Base-by-base conservation (phyloP, 1,140 invertebrate genomes). In the Grapholita molesta region DNA sequence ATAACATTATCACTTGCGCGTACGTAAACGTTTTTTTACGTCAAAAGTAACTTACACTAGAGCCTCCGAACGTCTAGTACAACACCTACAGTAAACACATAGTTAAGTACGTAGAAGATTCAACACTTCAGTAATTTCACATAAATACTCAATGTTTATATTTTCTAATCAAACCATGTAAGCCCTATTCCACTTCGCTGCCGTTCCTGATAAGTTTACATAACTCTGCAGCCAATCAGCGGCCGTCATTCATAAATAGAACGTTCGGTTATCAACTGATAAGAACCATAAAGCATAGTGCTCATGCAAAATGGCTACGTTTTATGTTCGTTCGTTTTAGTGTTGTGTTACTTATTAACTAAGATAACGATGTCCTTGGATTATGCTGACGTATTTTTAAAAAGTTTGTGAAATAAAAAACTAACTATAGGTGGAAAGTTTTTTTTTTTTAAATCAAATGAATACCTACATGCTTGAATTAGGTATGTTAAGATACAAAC, bases 251-350 rank as follows among this genome's bases (percentile, higher is more conserved):
- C 71, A 78, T 79, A 88, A 85, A 86, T 86, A 74, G 85, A 86
- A 84, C 42, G 18, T 73, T 83, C 70, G 42, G 38, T 86, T 88
- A 89, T 86, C 87, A 88, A 68, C 71, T 85, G 86, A 89, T 90
- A 88, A 78, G 77, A 73, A 66, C 71, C 64, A 78, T 74, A 68
- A 64, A 76, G 74, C 72, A 90, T 88, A 86, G 88, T 85, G 82
- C 78, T 64, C 81, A 87, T 84, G 80, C 83, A 86, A 87, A 78
- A 84, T 84, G 84, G 83, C 81, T 72, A 71, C 61, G 61, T 67
- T 80, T 88, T 85, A 84, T 85, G 77, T 86, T 52, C 69, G 73
- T 82, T 79, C 71, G 73, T 81, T 79, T 81, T 70, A 78, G 68
- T 78, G 53, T 70, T 69, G 66, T 48, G 42, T 18, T 5, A 48